Base-by-base conservation (phyloP, 1,140 invertebrate genomes). In the Papilio xuthus region DNA sequence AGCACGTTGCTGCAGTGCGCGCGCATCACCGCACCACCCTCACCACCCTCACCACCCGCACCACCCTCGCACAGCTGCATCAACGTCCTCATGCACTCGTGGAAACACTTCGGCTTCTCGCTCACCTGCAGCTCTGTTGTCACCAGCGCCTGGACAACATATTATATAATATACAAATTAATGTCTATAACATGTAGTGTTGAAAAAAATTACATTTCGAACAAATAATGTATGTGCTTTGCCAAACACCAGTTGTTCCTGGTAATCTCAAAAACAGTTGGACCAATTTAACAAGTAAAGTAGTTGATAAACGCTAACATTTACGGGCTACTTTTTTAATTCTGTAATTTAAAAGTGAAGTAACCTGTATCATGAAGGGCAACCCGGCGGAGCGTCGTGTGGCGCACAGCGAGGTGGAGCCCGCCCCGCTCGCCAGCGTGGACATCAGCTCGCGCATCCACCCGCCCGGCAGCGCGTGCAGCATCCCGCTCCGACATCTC, bases 361-460 rank as follows among this genome's bases (percentile, higher is more conserved):
- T 20, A 86, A 97, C 97, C 95, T 98, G 97, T 81, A 99, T 95
- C 95, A 98, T 97, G 90, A 98, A 99, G 1, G 98, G 98, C 71
- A 99, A 94, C 13, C 98, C 98, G 41, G 98, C 98, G 93, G 98
- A 98, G 82, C 98, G 94, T 63, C 98, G 94, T 0, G 98, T 99
- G 1, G 97, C 94, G 90, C 97, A 98, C 32, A 98, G 93, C 85
- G 94, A 95, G 8, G 84, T 86, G 76, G 94, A 92, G 2, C 90
- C 86, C n/a, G 89, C 83, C 77, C 94, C 91, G 77, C 90, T 90
- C 32, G 93, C 91, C 8, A 97, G 95, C n/a, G 94, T 94, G 23
- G 88, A 79, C 73, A 98, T 92, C 20, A 97, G 94, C 78, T 96
- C 95, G 10, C 95, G 84, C 28, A 99, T 87, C 97, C 98, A 98